phyloP scores from a whole-genome alignment of 2,888 invertebrate species.

The Thera britannica region DNA sequence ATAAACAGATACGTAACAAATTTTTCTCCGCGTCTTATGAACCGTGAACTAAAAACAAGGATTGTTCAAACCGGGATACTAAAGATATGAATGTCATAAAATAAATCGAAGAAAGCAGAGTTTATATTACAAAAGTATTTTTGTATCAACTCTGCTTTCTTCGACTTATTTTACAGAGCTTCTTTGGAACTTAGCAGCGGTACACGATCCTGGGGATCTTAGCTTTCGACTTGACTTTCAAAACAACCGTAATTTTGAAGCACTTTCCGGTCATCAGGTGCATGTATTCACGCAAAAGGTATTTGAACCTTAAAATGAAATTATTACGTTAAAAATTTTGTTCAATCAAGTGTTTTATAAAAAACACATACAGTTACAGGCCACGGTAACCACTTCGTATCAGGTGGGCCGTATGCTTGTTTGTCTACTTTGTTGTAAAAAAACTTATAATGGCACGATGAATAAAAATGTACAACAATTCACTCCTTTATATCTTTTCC shows the following conservation, averaged over 20 bases:
- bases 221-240: conserved; percentile 10
- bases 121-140: conserved; percentile 7
- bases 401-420: no score
- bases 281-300: not conserved
- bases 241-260: conserved; percentile 8
- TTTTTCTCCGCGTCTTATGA: conserved; percentile 8
- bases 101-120: conserved; percentile 9
- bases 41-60: conserved; percentile 11
- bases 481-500: no score
- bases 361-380: not conserved
- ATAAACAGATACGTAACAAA: conserved; percentile 1
- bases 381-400: no score
- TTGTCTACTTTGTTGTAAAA: no score
- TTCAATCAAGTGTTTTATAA: no score
- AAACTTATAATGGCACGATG: no score
- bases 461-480: no score
- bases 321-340: no score
- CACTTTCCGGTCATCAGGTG: conserved; percentile 10
- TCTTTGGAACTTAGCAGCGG: not conserved
- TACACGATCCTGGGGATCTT: not conserved
- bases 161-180: not conserved
- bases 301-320: not conserved
- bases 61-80: conserved; percentile 11
- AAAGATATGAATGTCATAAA: conserved; percentile 8
- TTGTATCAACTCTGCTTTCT: not conserved